Evolutionary conservation across 2,888 invertebrate species (phyloP), one percentile per base, ranked within the genome.

Genomic region (Leptinotarsa juncta): DNA sequence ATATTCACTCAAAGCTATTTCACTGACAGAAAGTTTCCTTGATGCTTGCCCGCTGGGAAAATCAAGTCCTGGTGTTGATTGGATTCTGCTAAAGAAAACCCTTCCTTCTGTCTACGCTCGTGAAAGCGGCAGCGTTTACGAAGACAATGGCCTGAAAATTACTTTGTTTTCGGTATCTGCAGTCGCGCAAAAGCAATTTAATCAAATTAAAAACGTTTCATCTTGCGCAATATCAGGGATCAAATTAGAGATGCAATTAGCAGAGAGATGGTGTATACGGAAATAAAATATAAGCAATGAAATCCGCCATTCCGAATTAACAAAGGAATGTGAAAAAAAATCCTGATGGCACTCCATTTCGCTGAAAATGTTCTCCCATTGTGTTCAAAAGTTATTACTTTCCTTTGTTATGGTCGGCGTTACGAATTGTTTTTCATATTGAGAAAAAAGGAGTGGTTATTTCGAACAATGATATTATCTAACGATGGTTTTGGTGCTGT

Each of bases 321-420:
- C 62, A 62, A 62, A 62, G 10, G 42, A 32, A 62, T 32, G 12
- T 23, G 32, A 32, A 62, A 62, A 62, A 62, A 62, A 62, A n/a
- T 62, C 12, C n/a, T 62, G 32, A 62, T 62, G 62, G 42, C 62
- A 62, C 62, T 62, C 16, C 62, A 62, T 62, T 62, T 42, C 62
- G 48, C 57, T 70, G 32, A 66, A 70, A 65, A 73, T 69, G 57
- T 69, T 71, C 67, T 70, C 51, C 70, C 66, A 74, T 77, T 77
- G 77, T 77, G 65, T 68, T 72, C 32, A 50, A 69, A 67, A 77
- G 70, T 73, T 74, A 77, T 72, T 69, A 69, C 74, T 71, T 68
- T 68, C 70, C 69, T 72, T 73, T 77, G 74, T 76, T 67, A 53
- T 66, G 70, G 48, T 72, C 49, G 23, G 62, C 65, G 69, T 73